Conservation (phyloP, 2,888 invertebrate genomes). For the Ptilodon capucinus region DNA sequence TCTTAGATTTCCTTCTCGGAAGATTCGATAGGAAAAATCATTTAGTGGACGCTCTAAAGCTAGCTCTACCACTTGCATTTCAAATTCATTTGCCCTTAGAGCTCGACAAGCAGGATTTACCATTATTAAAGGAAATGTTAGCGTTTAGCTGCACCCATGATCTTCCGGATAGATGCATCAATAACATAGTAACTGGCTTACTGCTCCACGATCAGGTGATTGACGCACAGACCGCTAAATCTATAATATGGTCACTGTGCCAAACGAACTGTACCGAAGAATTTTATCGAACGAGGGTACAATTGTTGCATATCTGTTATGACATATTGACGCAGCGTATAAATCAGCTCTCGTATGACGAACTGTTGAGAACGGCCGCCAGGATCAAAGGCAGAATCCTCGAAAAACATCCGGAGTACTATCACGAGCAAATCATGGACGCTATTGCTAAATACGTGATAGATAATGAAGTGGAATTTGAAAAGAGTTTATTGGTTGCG, state of each 20-base stretch:
- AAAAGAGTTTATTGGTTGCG: constrained; percentile 71
- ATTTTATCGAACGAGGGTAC: constrained; percentile 62
- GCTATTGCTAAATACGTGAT: constrained; percentile 78
- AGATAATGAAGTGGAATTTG: constrained; percentile 75
- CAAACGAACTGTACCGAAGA: constrained; percentile 69
- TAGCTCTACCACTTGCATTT: constrained; percentile 86
- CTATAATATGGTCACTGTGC: constrained; percentile 81
- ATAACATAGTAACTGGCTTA: constrained; percentile 78
- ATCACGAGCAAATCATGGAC: constrained; percentile 84
- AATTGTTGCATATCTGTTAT: constrained; percentile 77
- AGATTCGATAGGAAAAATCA: constrained; percentile 77
- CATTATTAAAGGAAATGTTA: constrained; percentile 78
- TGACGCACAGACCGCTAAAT: constrained; percentile 72
- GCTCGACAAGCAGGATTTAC: constrained; percentile 79
- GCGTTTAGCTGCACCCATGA: constrained; percentile 75
- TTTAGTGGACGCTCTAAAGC: constrained; percentile 83
- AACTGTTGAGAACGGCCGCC: constrained; percentile 75
- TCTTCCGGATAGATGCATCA: constrained; percentile 75
- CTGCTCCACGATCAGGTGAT: constrained; percentile 67
- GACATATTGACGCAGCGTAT: constrained; percentile 72
- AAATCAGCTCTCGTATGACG: constrained; percentile 65
- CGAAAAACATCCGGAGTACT: constrained; percentile 78
- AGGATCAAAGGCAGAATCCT: constrained; percentile 71
- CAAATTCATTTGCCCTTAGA: constrained; percentile 84
- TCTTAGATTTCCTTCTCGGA: constrained; percentile 82